Percentiles rank a stretch among this genome's conserved stretches.
Evolutionary conservation across 2,888 invertebrate genomes (phyloP).

Genomic region (Stegana nigrithorax): DNA sequence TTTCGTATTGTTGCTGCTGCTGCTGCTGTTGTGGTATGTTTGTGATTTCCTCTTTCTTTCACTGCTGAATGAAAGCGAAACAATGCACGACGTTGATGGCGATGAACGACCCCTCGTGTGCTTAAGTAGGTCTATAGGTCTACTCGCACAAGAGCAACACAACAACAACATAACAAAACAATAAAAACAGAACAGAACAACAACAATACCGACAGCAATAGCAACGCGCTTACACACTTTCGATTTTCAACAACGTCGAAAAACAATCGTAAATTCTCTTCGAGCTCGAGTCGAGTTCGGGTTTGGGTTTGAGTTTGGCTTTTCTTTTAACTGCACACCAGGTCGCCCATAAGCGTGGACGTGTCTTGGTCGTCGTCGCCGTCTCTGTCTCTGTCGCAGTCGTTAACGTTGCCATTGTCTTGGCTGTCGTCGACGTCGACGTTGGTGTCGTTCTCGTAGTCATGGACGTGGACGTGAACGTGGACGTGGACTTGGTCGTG

Average conservation of each 20-base stretch:
- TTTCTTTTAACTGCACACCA: background rate
- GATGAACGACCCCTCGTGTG: background rate
- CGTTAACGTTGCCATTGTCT: too few species aligned
- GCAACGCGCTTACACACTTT: conserved; percentile 45
- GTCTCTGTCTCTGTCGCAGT: too few species aligned
- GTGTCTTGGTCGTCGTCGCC: conserved; percentile 16
- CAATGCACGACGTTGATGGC: conserved; percentile 38
- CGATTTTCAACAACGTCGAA: conserved; percentile 40
- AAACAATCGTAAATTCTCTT: background rate
- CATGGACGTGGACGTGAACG: too few species aligned
- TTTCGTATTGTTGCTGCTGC: conserved; percentile 26
- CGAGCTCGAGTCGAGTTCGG: conserved; percentile 22
- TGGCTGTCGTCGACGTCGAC: too few species aligned
- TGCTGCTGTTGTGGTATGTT: conserved; percentile 14
- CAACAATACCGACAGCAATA: background rate
- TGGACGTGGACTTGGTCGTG: conserved; percentile 34
- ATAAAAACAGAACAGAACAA: conserved; percentile 24
- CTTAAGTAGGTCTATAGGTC: conserved; percentile 61
- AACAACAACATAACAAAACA: too few species aligned
- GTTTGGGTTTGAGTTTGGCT: background rate
- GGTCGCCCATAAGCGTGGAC: conserved; percentile 20
- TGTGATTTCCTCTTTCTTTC: conserved; percentile 28
- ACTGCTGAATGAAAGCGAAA: conserved; percentile 61
- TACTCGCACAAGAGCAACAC: too few species aligned
- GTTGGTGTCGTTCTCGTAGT: too few species aligned